phyloP scores from a whole-genome alignment of 2,113 vertebrate genomes.

The Labrus mixtus region DNA sequence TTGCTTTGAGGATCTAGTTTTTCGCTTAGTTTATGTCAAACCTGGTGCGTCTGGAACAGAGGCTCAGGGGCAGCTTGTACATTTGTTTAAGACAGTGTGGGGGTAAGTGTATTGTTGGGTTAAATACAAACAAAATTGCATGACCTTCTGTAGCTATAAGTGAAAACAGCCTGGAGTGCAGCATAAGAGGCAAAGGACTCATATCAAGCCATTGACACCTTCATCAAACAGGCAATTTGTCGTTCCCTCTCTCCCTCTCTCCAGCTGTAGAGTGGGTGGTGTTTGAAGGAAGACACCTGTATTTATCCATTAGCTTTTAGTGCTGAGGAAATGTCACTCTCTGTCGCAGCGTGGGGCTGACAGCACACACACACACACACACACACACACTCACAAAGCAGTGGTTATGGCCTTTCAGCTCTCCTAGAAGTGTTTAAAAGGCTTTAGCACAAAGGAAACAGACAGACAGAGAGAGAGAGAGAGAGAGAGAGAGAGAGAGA shows the following conservation, averaged over 20 bases:
- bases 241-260: neutral
- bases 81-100: too few species aligned
- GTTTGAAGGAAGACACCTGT: conserved; percentile 46
- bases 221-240: conserved; percentile 10
- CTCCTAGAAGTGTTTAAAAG: conserved; percentile 55
- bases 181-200: neutral
- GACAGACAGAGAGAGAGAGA: conserved; percentile 33
- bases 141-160: too few species aligned
- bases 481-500: neutral
- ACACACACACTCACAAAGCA: conserved; percentile 5
- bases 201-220: conserved; percentile 4
- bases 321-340: conserved; percentile 53
- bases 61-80: too few species aligned
- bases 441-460: conserved; percentile 44
- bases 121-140: too few species aligned
- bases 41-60: too few species aligned
- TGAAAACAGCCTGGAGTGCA: neutral
- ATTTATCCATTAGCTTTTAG: conserved; percentile 61
- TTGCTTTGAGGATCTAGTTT: too few species aligned
- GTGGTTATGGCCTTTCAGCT: conserved; percentile 56
- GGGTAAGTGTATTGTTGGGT: too few species aligned
- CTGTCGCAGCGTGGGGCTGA: conserved; percentile 26
- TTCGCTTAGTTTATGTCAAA: too few species aligned
- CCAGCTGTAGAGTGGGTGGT: conserved; percentile 12
- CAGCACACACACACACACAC: conserved; percentile 18